Percentiles rank a stretch among this genome's conserved stretches.
Conservation (phyloP, 2,888 invertebrate species). For the Tribolium freemani region DNA sequence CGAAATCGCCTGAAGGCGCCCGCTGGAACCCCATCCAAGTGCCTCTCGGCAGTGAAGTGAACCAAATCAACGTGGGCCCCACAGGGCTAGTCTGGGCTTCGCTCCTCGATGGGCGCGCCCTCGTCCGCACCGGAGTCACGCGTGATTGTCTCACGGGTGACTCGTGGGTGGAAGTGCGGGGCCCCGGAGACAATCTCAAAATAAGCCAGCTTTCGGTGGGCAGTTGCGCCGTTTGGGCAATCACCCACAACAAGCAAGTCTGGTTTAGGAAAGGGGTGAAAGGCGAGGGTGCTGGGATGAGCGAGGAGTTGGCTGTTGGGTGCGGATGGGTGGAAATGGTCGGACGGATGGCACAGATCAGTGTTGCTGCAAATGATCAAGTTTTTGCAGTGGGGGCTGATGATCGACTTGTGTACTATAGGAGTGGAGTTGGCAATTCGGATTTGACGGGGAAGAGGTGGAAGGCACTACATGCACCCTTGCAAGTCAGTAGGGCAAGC, state of each 20-base stretch:
- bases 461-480: conserved; percentile 83
- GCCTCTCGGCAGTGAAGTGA: conserved; percentile 84
- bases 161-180: conserved; percentile 85
- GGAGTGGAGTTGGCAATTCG: conserved; percentile 80
- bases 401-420: conserved; percentile 85
- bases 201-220: conserved; percentile 87
- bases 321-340: conserved; percentile 93
- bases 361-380: conserved; percentile 91
- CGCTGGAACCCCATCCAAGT: conserved; percentile 87
- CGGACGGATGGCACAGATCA: conserved; percentile 85
- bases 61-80: conserved; percentile 88
- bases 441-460: conserved; percentile 91
- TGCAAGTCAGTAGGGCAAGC: conserved; percentile 87
- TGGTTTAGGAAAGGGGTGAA: conserved; percentile 78
- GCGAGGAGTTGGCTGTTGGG: conserved; percentile 84
- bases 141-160: conserved; percentile 78
- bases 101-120: conserved; percentile 85
- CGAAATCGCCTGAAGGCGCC: conserved; percentile 87
- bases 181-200: conserved; percentile 79
- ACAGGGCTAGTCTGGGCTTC: conserved; percentile 91
- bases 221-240: conserved; percentile 82
- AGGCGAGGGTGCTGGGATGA: conserved; percentile 78
- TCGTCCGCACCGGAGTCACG: conserved; percentile 87
- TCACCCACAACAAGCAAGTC: conserved; percentile 85
- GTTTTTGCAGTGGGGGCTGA: conserved; percentile 86